Base-by-base conservation (phyloP, 2,888 invertebrate genomes). In the Luperina testacea region DNA sequence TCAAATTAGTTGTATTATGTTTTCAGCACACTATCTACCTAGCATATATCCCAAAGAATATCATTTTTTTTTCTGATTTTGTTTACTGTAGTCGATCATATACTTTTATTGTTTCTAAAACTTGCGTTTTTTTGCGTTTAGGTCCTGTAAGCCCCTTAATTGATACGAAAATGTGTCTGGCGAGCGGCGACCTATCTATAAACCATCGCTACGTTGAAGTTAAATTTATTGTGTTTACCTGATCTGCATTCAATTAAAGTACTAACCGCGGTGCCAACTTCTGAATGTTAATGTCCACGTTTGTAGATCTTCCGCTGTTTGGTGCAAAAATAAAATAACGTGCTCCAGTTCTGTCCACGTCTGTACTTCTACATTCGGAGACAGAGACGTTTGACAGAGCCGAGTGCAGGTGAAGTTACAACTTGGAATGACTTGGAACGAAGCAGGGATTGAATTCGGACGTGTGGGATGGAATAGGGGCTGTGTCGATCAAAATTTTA, bases 201-300 rank as follows among this genome's bases (percentile, higher is more conserved):
- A 86, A 83, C 57, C 80, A 83, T 85, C 72, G 53, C 63, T 72
- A 59, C 67, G 61, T 71, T 83, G 82, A 84, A 81, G 80, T 77
- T 59, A 68, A 84, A 88, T 88, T 90, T 87, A 87, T 88, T 77
- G 80, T 88, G 87, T 89, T 88, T 89, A 88, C 88, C 80, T 87
- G 82, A 75, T 84, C 79, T 76, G 72, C 76, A 85, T 90, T 90
- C 80, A 88, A 87, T 91, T 89, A 84, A 77, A 64, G 74, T 68
- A 78, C 51, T 74, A 78, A 83, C 84, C 75, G 72, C 75, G 73
- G 73, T 87, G 72, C 74, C 79, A 86, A 87, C 87, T 87, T 88
- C 81, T 88, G 90, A 92, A 92, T 92, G 89, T 92, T 90, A 90
- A 91, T 90, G 88, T 84, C 72, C 85, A 82, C 80, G 83, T 32